These are phyloP conservation scores for Daphoenositta chrysoptera DNA, from an alignment of 2,113 vertebrate species.

Conservation along the genomic window DNA sequence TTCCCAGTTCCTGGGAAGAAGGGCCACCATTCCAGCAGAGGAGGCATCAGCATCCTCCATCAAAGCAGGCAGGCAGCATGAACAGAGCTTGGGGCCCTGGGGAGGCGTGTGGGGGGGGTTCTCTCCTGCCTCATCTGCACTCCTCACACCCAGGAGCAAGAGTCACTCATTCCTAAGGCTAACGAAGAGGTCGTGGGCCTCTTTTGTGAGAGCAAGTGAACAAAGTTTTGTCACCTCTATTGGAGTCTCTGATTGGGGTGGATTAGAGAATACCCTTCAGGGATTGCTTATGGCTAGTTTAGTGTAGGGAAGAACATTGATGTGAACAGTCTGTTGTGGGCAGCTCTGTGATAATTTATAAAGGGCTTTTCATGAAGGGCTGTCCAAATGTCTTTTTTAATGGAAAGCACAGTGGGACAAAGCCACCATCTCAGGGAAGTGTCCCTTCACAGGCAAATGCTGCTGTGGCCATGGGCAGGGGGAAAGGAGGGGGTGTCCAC, in stretches of 20 bases:
- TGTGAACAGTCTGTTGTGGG: background rate
- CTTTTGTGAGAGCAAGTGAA: background rate
- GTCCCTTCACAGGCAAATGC: background rate
- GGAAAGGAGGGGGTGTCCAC: background rate
- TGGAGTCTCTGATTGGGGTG: background rate
- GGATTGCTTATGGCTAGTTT: background rate
- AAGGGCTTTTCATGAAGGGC: background rate
- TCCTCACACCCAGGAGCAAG: background rate
- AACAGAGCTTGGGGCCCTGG: accelerated
- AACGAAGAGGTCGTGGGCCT: background rate
- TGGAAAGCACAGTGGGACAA: background rate
- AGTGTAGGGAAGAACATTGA: background rate
- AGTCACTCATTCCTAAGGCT: background rate
- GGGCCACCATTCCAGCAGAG: background rate
- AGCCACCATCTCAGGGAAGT: background rate
- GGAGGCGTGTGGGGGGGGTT: background rate
- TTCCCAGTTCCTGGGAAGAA: background rate
- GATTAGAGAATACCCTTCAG: background rate
- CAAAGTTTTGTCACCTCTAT: background rate
- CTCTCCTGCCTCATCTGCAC: background rate
- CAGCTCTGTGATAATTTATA: background rate
- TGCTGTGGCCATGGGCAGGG: background rate
- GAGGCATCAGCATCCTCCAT: background rate
- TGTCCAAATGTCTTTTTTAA: background rate
- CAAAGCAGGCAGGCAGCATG: background rate